Base-by-base conservation (phyloP, 2,888 invertebrate species). In the Scrobipalpa costella region DNA sequence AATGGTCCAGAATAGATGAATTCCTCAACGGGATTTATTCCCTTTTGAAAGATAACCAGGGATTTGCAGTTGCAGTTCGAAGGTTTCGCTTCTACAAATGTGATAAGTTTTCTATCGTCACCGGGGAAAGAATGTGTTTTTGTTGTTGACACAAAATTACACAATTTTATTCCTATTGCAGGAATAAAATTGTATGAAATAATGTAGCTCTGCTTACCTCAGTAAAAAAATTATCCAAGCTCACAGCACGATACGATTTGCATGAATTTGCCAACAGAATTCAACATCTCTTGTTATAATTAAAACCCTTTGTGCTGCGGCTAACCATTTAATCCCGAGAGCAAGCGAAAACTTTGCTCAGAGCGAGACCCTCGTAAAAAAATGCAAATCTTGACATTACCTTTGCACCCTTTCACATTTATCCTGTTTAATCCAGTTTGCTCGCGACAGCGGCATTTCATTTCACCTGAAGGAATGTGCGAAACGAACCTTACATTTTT, bases 391-490 rank as follows among this genome's bases (percentile, higher is more conserved):
- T 55, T 55, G 34, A 55, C 55, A 55, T 33, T 34, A 55, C 55
- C 34, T 34, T 15, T 27, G 55, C 55, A 55, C 55, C 55, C 55
- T 55, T 55, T 21, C 15, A 15, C 55, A 34, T 55, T 55, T 15
- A 55, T 55, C 55, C 55, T 34, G 55, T 33, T 34, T 21, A 27
- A 55, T 55, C 34, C 55, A 27, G 55, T 34, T 55, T 33, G n/a
- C 60, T 47, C 1, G 15, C 34, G 47, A 60, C 49, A 60, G 49
- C 15, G 49, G 60, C 15, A 33, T 60, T 49, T 60, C 33, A 60
- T 60, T 60, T 34, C 60, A 49, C 49, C 27, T 60, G 60, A 47
- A 60, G 27, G 60, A 60, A 49, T 49, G 60, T 60, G 60, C 47
- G 49, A 11, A 49, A 49, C 44, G 27, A 21, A 59, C 13, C n/a